Conservation (phyloP, 2,888 invertebrate species). For the Sinodicranocentrus sp. region DNA sequence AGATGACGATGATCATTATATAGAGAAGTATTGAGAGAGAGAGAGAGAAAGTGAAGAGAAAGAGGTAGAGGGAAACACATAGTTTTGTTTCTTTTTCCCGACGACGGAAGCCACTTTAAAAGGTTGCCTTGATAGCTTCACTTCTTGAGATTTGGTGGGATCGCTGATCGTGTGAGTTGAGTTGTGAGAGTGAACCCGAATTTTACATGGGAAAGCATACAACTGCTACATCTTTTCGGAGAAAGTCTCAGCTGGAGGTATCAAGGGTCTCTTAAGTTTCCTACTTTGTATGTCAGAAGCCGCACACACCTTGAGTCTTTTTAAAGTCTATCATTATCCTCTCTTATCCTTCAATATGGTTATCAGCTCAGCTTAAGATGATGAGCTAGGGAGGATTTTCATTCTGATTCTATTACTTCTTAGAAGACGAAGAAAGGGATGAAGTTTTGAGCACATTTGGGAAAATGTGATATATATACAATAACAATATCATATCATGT, state of each 20-base stretch:
- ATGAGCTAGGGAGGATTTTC: too few species aligned
- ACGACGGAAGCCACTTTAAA: slow-evolving; percentile 29
- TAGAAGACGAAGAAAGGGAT: too few species aligned
- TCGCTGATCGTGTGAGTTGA: neutral
- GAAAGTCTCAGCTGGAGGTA: neutral
- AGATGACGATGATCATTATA: slow-evolving; percentile 16
- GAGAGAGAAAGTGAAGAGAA: neutral
- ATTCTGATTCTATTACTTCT: too few species aligned
- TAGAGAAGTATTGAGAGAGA: neutral
- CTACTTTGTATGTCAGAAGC: neutral
- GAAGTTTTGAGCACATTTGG: too few species aligned
- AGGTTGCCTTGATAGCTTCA: neutral
- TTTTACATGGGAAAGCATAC: too few species aligned
- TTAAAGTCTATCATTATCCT: neutral
- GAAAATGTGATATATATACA: too few species aligned
- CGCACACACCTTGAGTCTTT: neutral
- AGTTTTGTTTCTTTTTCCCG: slow-evolving; percentile 17
- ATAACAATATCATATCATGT: too few species aligned
- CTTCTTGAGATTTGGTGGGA: neutral
- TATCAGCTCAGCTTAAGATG: neutral
- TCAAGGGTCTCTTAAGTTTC: slow-evolving; percentile 5
- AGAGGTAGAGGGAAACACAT: slow-evolving; percentile 10
- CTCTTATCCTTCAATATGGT: neutral
- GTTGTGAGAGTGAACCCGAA: too few species aligned
- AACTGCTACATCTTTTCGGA: too few species aligned